Evolutionary conservation across 2,113 vertebrate genomes (phyloP), one percentile per base, ranked within the genome.

Genomic region (Platycercus adscitus): DNA sequence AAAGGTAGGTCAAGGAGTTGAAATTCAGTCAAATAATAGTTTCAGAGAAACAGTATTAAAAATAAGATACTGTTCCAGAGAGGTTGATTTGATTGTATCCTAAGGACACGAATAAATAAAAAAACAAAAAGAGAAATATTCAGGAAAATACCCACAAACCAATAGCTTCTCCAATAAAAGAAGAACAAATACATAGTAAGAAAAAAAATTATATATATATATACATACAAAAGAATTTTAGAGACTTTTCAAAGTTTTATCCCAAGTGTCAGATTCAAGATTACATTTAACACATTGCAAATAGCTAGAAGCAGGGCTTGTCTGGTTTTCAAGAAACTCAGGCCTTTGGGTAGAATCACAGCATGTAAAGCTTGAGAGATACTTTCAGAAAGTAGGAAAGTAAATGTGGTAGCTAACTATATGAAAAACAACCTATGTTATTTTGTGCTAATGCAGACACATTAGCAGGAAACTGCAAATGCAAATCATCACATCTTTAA

Each of bases 11-110:
- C 69, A 84, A 31, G 9, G 77, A 79, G 39, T 11, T 92, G 88
- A 86, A 95, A 81, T 72, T 86, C 64, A 71, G 72, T 69, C 93
- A 96, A 88, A 88, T 86, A 88, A 88, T 78, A 89, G 41, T 80
- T 94, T 88, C 44, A 86, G 76, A 95, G 88, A 91, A 94, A 60
- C 24, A 44, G 25, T 31, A 56, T 89, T 86, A 71, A 96, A 95
- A 92, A 94, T 86, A 86, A 92, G 72, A 56, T 53, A 65, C 33
- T 60, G 25, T 61, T 95, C 76, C 68, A 47, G n/a, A 93, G 78
- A 84, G 10, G 52, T 41, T 88, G 61, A 83, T 91, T 95, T 86
- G 68, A 86, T 92, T 94, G 39, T 44, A 61, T 83, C 72, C 60
- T 71, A 63, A 86, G 77, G 77, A 93, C 55, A 89, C 66, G 46